phyloP scores from a whole-genome alignment of 2,888 invertebrate genomes.

The Mellilla xanthometata region DNA sequence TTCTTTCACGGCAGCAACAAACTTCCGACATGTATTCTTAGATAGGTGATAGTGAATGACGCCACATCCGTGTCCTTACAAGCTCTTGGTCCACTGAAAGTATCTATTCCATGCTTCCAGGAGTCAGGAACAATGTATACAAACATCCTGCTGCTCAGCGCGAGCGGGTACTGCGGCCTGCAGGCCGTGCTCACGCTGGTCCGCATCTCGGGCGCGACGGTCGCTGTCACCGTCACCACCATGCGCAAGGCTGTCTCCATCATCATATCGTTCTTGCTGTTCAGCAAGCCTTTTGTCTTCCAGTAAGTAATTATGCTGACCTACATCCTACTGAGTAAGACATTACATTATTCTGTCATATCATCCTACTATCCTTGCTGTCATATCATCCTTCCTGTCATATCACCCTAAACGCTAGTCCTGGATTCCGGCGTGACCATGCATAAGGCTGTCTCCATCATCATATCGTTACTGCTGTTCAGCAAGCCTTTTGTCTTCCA shows the following conservation, averaged over 20 bases:
- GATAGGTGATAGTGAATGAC: too few relatives aligned
- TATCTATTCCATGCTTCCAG: too few relatives aligned
- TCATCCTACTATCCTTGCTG: too few relatives aligned
- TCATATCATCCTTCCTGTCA: too few relatives aligned
- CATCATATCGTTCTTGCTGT: constrained; percentile 94
- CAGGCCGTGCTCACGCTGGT: constrained; percentile 96
- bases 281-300: constrained; percentile 95
- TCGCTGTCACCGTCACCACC: constrained; percentile 96
- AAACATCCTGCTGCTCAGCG: constrained; percentile 92
- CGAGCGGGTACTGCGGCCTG: constrained; percentile 95
- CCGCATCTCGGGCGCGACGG: constrained; percentile 93
- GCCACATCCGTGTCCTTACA: too few relatives aligned
- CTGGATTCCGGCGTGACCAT: constrained; percentile 95
- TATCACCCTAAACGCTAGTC: too few relatives aligned
- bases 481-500: constrained; percentile 96
- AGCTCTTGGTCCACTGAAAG: too few relatives aligned
- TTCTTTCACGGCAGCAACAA: constrained; percentile 79
- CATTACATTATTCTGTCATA: too few relatives aligned
- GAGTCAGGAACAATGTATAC: constrained; percentile 89
- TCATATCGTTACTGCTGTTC: constrained; percentile 96
- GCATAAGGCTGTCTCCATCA: constrained; percentile 95
- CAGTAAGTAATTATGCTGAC: constrained; percentile 85
- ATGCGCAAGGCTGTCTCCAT: constrained; percentile 96
- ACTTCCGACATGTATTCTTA: constrained; percentile 80
- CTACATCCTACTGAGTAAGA: too few relatives aligned